Evolutionary conservation across 2,113 vertebrate genomes (phyloP).

Genomic region (Tetrao urogallus): DNA sequence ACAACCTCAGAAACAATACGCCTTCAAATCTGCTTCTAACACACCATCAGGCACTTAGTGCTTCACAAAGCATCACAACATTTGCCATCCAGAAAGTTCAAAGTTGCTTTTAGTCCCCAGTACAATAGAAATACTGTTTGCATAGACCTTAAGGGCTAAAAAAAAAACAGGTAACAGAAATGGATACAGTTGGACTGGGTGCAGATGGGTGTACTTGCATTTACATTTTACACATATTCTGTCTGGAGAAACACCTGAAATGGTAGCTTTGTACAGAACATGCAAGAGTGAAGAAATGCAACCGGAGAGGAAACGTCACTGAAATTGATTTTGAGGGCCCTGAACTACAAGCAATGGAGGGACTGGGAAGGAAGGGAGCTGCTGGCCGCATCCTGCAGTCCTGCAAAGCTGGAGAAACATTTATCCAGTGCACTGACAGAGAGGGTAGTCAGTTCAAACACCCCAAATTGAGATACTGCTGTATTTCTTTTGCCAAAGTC

Average conservation of each 20-base stretch:
- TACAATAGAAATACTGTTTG: background rate
- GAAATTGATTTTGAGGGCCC: background rate
- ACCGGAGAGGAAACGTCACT: rapidly evolving
- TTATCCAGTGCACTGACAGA: rapidly evolving
- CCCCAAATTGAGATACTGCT: background rate
- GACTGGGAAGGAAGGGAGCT: background rate
- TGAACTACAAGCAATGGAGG: background rate
- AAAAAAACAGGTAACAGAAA: background rate
- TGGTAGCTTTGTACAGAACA: rapidly evolving
- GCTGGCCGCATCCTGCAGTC: background rate
- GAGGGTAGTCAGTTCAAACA: background rate
- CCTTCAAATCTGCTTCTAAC: background rate
- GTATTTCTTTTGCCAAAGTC: background rate
- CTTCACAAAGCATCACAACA: background rate
- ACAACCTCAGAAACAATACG: background rate
- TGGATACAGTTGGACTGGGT: background rate
- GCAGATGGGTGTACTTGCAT: background rate
- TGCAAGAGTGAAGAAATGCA: background rate
- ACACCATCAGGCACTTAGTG: background rate
- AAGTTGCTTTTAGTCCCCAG: background rate
- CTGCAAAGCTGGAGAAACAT: background rate
- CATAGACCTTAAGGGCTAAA: background rate
- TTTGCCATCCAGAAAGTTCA: background rate
- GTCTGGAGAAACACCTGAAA: background rate
- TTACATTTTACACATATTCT: background rate